Percentiles rank a stretch among this genome's conserved stretches.
phyloP scores from a whole-genome alignment of 2,888 invertebrate species.

The Nephrotoma guestfalica region DNA sequence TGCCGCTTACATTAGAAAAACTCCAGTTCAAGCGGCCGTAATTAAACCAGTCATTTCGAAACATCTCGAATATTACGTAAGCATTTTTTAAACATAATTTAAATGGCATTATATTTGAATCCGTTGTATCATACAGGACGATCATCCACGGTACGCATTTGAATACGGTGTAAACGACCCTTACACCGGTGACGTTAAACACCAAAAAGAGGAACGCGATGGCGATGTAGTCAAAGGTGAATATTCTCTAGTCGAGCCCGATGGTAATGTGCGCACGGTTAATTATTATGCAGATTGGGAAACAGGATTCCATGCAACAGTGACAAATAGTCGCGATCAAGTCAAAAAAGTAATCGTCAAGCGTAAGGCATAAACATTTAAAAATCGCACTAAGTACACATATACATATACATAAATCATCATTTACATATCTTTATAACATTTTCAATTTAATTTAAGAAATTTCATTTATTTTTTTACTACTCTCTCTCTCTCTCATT shows the following conservation, averaged over 20 bases:
- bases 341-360: slow-evolving; percentile 25
- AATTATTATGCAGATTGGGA: slow-evolving; percentile 65
- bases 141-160: slow-evolving; percentile 53
- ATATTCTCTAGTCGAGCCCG: slow-evolving; percentile 54
- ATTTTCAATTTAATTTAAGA: neutral
- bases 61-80: slow-evolving; percentile 48
- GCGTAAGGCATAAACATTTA: slow-evolving; percentile 17
- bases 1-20: slow-evolving; percentile 26
- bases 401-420: neutral
- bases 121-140: slow-evolving; percentile 34
- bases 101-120: neutral
- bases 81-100: slow-evolving; percentile 19
- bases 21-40: slow-evolving; percentile 22
- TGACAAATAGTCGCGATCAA: slow-evolving; percentile 48
- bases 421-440: neutral
- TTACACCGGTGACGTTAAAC: slow-evolving; percentile 58
- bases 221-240: slow-evolving; percentile 60
- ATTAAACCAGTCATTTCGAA: slow-evolving; percentile 42
- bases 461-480: neutral
- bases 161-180: slow-evolving; percentile 61
- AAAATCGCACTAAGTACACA: neutral
- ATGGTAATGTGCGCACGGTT: slow-evolving; percentile 59
- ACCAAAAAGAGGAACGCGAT: slow-evolving; percentile 55
- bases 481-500: neutral
- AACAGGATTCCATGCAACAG: slow-evolving; percentile 61